phyloP scores from a whole-genome alignment of 2,888 invertebrate genomes.

The Tuberolachnus salignus region DNA sequence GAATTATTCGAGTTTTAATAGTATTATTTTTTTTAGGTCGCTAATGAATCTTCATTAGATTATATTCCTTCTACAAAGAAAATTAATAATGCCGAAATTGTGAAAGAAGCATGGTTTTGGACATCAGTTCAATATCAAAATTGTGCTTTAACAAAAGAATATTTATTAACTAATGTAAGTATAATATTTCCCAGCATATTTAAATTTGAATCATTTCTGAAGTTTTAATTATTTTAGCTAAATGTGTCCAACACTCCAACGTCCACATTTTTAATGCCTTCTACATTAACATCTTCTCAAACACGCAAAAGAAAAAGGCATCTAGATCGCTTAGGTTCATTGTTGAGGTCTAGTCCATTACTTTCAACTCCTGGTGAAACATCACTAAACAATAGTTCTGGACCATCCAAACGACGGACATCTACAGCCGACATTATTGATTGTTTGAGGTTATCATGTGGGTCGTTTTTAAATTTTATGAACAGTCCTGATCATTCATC shows the following conservation, averaged over 20 bases:
- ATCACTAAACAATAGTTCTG: constrained; percentile 43
- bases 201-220: neutral
- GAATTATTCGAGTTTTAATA: no score
- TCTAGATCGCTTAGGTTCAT: constrained; percentile 52
- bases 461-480: constrained; percentile 88
- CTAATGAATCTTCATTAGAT: constrained; percentile 78
- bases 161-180: constrained; percentile 75
- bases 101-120: constrained; percentile 98
- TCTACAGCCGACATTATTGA: constrained; percentile 85
- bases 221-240: constrained; percentile 24
- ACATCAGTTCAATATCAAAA: constrained; percentile 95
- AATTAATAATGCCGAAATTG: constrained; percentile 71
- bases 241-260: constrained; percentile 46
- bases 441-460: constrained; percentile 68
- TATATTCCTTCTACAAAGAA: constrained; percentile 71
- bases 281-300: constrained; percentile 52
- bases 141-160: constrained; percentile 88
- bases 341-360: constrained; percentile 41
- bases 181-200: neutral
- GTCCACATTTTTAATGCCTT: constrained; percentile 23
- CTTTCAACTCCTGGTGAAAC: constrained; percentile 36
- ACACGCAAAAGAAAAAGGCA: constrained; percentile 58
- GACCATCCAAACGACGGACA: constrained; percentile 74
- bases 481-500: constrained; percentile 69
- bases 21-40: constrained; percentile 62